phyloP scores from a whole-genome alignment of 2,113 vertebrate species.

The Menidia beryllina region DNA sequence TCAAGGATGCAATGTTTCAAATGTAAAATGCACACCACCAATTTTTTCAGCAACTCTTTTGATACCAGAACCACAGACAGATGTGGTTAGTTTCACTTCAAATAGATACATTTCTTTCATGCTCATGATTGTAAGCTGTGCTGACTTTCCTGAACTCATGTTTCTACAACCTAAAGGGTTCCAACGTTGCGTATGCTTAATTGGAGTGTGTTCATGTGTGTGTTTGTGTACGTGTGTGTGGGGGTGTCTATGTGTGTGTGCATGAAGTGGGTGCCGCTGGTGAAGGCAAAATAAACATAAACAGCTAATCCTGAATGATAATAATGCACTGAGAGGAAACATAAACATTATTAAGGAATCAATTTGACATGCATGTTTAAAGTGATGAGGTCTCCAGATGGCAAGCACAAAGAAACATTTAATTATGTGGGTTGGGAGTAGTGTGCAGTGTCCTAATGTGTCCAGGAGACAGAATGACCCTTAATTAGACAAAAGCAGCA shows the following conservation, averaged over 20 bases:
- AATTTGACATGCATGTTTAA: constrained; percentile 78
- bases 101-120: constrained; percentile 47
- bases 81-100: constrained; percentile 42
- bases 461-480: constrained; percentile 77
- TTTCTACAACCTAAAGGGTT: constrained; percentile 49
- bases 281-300: constrained; percentile 61
- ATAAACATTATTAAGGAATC: constrained; percentile 78
- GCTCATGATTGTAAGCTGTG: constrained; percentile 50
- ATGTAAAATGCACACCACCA: constrained; percentile 19
- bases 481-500: constrained; percentile 77
- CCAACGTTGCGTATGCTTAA: constrained; percentile 17
- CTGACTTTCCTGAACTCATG: constrained; percentile 15
- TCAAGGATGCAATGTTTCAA: constrained; percentile 19
- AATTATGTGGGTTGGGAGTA: constrained; percentile 73
- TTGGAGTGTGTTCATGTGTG: background rate
- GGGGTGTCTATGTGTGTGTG: no score
- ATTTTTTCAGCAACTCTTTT: constrained; percentile 10
- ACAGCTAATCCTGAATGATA: constrained; percentile 74
- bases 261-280: constrained; percentile 15
- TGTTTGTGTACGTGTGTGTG: background rate
- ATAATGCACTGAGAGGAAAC: constrained; percentile 71
- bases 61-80: constrained; percentile 8
- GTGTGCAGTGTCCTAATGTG: constrained; percentile 69
- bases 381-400: constrained; percentile 76
- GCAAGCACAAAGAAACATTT: constrained; percentile 70